Conservation (phyloP, 2,113 vertebrate species). For the Zosterops hypoxanthus region DNA sequence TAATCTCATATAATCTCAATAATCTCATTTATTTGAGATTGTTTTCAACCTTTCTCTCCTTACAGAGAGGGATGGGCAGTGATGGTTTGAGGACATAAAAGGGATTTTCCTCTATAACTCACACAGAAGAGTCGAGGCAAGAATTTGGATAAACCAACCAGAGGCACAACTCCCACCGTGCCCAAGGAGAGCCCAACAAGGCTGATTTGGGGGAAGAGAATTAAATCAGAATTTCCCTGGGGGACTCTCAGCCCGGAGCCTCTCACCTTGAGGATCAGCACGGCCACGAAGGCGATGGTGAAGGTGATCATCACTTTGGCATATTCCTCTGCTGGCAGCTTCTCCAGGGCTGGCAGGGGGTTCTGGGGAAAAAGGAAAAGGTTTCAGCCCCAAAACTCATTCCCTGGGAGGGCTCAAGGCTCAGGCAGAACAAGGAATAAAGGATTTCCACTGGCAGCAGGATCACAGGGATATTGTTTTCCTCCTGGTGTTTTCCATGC, state of each 20-base stretch:
- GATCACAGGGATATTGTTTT: background rate
- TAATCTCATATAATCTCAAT: background rate
- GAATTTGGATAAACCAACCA: accelerated
- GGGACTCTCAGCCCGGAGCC: background rate
- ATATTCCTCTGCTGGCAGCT: conserved; percentile 54
- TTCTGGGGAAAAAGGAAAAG: conserved; percentile 57
- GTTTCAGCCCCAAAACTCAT: accelerated
- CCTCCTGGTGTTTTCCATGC: background rate
- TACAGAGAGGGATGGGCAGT: background rate
- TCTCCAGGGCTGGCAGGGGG: conserved; percentile 58
- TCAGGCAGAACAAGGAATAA: accelerated
- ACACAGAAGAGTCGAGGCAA: background rate
- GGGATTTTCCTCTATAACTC: background rate
- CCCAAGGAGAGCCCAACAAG: background rate
- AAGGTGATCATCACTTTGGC: conserved; percentile 72
- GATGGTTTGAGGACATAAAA: no score
- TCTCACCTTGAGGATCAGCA: conserved; percentile 78
- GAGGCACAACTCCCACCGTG: background rate
- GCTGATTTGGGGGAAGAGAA: background rate
- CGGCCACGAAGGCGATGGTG: conserved; percentile 65
- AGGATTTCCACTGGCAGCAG: background rate
- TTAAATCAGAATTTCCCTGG: background rate
- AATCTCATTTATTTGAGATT: background rate
- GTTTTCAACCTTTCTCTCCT: background rate
- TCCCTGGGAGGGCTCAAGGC: background rate